Conservation (phyloP, 2,888 invertebrate genomes). For the Sympetrum striolatum region DNA sequence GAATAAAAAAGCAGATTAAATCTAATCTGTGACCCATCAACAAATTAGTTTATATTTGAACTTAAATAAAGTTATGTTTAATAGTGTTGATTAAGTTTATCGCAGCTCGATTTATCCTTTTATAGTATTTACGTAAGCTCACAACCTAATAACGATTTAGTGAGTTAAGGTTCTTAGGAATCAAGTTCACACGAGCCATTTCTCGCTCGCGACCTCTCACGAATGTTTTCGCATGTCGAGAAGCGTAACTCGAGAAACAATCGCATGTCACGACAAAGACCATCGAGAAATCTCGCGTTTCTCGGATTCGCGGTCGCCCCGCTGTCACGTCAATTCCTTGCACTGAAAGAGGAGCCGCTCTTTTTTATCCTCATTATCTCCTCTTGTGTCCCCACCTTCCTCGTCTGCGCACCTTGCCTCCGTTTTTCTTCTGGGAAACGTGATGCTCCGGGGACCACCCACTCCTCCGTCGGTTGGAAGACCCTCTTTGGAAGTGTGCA, state of each 20-base stretch:
- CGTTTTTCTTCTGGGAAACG: neutral
- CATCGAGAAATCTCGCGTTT: neutral
- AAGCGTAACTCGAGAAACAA: neutral
- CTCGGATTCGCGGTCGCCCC: neutral
- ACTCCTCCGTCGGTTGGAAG: neutral
- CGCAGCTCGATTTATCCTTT: too few relatives aligned
- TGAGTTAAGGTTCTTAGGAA: too few relatives aligned
- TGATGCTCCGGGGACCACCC: neutral
- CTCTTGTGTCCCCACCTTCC: neutral
- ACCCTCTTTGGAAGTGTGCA: neutral
- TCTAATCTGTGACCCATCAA: too few relatives aligned
- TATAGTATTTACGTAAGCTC: too few relatives aligned
- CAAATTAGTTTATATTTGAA: too few relatives aligned
- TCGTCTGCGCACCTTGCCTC: neutral
- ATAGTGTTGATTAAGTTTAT: too few relatives aligned
- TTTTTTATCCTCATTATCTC: neutral
- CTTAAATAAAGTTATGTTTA: too few relatives aligned
- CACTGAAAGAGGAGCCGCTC: neutral
- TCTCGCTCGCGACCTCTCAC: too few relatives aligned
- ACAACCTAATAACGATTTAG: too few relatives aligned
- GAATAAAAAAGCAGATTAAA: too few relatives aligned
- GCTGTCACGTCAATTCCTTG: neutral
- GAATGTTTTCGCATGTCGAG: too few relatives aligned
- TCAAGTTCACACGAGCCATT: too few relatives aligned
- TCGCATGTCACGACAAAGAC: neutral